A percentile compares a stretch with the other conserved stretches of the same genome.
Evolutionary conservation across 2,888 invertebrate genomes (phyloP).

Genomic region (Chalcis sispes): DNA sequence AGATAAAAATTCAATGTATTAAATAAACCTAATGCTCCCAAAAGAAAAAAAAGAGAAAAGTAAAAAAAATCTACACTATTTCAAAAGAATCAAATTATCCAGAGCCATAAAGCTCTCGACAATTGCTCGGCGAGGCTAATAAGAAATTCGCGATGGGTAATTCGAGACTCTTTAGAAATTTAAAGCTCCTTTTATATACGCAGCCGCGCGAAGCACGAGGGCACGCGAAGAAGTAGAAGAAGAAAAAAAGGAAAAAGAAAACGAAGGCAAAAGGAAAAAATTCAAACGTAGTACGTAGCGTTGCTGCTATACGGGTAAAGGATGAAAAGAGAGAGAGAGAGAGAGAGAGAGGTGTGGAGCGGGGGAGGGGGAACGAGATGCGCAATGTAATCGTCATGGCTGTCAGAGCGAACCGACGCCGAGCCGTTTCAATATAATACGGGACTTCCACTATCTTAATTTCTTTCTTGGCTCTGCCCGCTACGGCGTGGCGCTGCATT

Average conservation of each 20-base stretch:
- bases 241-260: slow-evolving; percentile 10
- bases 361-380: slow-evolving; percentile 22
- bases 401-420: slow-evolving; percentile 18
- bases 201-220: neutral
- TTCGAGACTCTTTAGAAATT: slow-evolving; percentile 47
- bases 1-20: neutral
- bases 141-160: slow-evolving; percentile 44
- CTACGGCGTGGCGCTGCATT: slow-evolving; percentile 62
- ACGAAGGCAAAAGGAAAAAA: slow-evolving; percentile 10
- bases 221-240: no score
- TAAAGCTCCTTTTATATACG: slow-evolving; percentile 46
- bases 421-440: slow-evolving; percentile 53
- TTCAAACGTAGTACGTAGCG: no score
- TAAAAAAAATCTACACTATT: neutral
- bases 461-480: slow-evolving; percentile 57
- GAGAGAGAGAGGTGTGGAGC: no score
- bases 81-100: slow-evolving; percentile 35
- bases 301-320: no score
- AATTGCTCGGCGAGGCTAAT: slow-evolving; percentile 35
- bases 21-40: neutral
- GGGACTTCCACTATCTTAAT: slow-evolving; percentile 64
- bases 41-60: neutral
- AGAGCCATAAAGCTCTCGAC: slow-evolving; percentile 15
- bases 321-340: no score
- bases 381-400: slow-evolving; percentile 50